Percentiles rank a stretch among this genome's conserved stretches.
These are phyloP conservation scores for Philotrypesis tridentata DNA, from an alignment of 1,140 invertebrate genomes.

Conservation along the genomic window DNA sequence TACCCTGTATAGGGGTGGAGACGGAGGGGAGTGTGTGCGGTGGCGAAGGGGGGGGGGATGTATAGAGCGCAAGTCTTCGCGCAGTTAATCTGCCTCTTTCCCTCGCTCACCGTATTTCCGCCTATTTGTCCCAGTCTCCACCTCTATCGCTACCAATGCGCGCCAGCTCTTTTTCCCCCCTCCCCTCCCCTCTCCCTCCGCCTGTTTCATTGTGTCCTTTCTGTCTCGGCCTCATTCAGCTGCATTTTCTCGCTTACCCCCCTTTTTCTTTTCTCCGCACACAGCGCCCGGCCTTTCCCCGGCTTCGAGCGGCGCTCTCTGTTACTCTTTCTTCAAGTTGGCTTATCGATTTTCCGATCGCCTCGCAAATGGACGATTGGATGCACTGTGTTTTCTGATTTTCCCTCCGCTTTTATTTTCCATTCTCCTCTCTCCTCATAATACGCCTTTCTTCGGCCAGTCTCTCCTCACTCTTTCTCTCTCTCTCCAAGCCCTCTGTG, in stretches of 20 bases:
- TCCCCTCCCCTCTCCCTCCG: not conserved
- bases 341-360: slow-evolving; percentile 48
- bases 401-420: slow-evolving; percentile 39
- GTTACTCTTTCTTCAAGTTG: slow-evolving; percentile 41
- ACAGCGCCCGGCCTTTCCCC: not conserved
- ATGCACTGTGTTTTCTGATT: slow-evolving; percentile 48
- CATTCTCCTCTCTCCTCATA: slow-evolving; percentile 33
- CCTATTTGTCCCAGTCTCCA: slow-evolving; percentile 27
- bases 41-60: no score
- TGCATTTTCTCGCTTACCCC: slow-evolving; percentile 9
- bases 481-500: no score
- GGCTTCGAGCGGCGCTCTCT: not conserved
- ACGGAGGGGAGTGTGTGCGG: no score
- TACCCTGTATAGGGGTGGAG: not conserved
- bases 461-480: not conserved
- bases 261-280: not conserved
- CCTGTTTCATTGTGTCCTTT: slow-evolving; percentile 29
- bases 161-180: not conserved
- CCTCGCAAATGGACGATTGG: slow-evolving; percentile 35
- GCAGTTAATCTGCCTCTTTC: slow-evolving; percentile 15
- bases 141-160: slow-evolving; percentile 1
- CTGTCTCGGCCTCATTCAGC: not conserved
- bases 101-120: slow-evolving; percentile 22
- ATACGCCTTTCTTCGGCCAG: slow-evolving; percentile 19
- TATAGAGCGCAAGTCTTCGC: not conserved